Base-by-base conservation (phyloP, 2,113 vertebrate species). In the Calonectris borealis region DNA sequence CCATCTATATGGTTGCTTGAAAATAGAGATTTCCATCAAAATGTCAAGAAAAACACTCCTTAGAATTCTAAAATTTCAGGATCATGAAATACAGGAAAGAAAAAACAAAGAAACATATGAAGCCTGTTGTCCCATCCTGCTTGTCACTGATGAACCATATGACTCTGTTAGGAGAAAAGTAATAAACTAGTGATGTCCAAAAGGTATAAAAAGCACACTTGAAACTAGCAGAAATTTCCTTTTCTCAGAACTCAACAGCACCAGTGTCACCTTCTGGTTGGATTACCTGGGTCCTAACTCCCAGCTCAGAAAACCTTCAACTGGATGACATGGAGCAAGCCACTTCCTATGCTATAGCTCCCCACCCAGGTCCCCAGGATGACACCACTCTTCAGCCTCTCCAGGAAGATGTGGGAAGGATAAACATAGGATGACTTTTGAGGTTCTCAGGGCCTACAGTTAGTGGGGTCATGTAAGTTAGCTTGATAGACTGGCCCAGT, bases 1-100 rank as follows among this genome's bases (percentile, higher is more conserved):
- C 48, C 0, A 0, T n/a, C 36, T 83, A 1, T 57, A 32, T 26
- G 0, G 0, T 34, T 83, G n/a, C 44, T 77, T 76, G 26, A 58
- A 83, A 72, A 60, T 3, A 90, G 20, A 71, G 16, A 44, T 52
- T 86, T 70, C 32, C 17, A 64, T 51, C 2, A 4, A 89, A 22
- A 18, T 76, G 14, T 70, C n/a, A 69, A 44, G 55, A 84, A 71
- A 65, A 65, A 52, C 4, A 27, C 3, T 52, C 19, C 13, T 31
- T 48, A 36, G 25, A 73, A 77, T 26, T 46, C 34, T 91, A n/a
- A 62, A 81, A 62, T 88, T 86, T 86, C 57, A 57, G 52, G 26
- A 18, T 46, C 4, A 11, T 65, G 8, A 38, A 52, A 52, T 52
- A 44, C 1, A 3, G 13, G 34, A 31, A 17, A 83, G 21, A 34